Conservation (phyloP, 2,113 vertebrate genomes). For the Sclerurus mexicanus region DNA sequence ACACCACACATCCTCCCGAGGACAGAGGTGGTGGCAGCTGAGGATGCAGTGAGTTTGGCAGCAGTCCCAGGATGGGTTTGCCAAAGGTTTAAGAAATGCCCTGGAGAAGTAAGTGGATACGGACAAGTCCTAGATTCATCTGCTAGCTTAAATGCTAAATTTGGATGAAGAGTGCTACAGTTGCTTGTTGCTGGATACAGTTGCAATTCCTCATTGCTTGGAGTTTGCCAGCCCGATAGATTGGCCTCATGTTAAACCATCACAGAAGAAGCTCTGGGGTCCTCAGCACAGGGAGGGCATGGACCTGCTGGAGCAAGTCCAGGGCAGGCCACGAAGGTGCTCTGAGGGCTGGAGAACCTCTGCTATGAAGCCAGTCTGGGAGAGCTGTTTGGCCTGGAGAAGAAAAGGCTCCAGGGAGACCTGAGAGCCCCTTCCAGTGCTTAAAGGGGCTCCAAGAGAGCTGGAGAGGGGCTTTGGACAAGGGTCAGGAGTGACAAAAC, state of each 20-base stretch:
- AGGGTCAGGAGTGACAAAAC: neutral
- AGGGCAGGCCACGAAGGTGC: neutral
- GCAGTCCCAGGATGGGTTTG: neutral
- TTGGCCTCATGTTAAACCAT: rapidly evolving
- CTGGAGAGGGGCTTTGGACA: neutral
- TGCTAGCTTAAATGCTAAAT: neutral
- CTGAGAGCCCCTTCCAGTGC: neutral
- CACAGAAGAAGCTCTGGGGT: neutral
- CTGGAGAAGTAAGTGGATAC: neutral
- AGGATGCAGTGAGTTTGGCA: neutral
- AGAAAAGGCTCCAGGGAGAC: neutral
- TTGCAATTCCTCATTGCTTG: neutral
- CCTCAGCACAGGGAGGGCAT: neutral
- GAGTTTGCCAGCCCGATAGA: neutral
- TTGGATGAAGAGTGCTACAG: neutral
- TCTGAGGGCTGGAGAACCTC: neutral
- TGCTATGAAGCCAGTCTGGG: neutral
- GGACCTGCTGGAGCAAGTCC: neutral
- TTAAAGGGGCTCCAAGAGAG: neutral
- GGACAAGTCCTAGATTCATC: neutral
- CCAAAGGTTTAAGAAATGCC: neutral
- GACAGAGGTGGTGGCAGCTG: neutral
- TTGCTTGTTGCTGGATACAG: neutral
- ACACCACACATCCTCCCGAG: neutral
- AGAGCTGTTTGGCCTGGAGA: neutral